Evolutionary conservation across 2,888 invertebrate genomes (phyloP).

Genomic region (Nycteola revayana): DNA sequence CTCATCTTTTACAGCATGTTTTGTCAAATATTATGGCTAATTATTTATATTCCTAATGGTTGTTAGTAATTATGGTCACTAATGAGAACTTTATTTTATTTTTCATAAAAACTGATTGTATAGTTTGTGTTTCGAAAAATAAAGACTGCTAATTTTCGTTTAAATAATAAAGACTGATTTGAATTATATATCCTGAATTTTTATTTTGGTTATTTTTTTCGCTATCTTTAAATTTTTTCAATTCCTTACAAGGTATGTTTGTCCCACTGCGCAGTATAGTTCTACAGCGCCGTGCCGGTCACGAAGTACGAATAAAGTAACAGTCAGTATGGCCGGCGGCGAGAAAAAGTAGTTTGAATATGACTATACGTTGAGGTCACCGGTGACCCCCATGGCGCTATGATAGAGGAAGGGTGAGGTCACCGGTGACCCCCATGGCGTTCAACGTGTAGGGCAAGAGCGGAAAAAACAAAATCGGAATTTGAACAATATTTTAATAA

Average conservation of each 20-base stretch:
- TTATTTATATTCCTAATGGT: conserved; percentile 31
- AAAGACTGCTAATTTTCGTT: conserved; percentile 27
- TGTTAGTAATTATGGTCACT: conserved; percentile 30
- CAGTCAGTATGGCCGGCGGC: conserved; percentile 26
- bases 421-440: conserved; percentile 18
- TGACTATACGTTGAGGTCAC: conserved; percentile 34
- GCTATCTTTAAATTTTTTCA: conserved; percentile 27
- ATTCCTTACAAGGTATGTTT: conserved; percentile 25
- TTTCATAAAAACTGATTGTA: too few species aligned
- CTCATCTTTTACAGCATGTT: conserved; percentile 27
- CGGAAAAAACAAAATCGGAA: too few species aligned
- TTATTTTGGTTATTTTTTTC: conserved; percentile 24
- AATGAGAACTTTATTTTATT: conserved; percentile 16
- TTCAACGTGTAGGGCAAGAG: too few species aligned
- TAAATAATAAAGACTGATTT: conserved; percentile 30
- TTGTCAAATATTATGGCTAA: conserved; percentile 29
- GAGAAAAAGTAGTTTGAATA: conserved; percentile 17
- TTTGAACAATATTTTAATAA: too few species aligned
- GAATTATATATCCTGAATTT: conserved; percentile 19
- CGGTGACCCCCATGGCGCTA: conserved; percentile 34
- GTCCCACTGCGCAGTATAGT: conserved; percentile 28
- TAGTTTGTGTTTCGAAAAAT: conserved; percentile 11
- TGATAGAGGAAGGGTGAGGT: conserved; percentile 26
- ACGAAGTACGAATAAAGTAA: conserved; percentile 28
- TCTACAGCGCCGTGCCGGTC: conserved; percentile 29